Conservation (phyloP, 2,797 vertebrate species). For the Staurois parvus region DNA sequence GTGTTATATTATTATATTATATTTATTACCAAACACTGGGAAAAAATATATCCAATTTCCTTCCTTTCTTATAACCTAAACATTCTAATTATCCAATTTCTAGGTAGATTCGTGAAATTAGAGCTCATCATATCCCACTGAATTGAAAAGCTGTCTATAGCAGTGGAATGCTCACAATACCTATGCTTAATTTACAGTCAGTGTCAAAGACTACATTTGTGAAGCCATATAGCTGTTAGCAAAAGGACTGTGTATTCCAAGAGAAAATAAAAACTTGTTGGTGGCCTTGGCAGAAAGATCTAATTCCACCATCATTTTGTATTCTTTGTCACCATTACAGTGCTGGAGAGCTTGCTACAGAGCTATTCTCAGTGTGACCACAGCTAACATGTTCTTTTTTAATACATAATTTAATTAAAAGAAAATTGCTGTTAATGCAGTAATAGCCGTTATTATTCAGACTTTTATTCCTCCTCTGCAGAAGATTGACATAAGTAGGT, state of each 20-base stretch:
- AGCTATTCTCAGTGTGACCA: neutral
- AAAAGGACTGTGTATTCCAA: neutral
- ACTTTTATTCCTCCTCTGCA: neutral
- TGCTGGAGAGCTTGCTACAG: neutral
- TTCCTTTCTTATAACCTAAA: neutral
- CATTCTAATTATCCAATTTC: neutral
- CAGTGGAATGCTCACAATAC: neutral
- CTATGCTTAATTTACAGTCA: neutral
- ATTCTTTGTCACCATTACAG: slow-evolving; percentile 23
- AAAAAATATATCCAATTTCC: neutral
- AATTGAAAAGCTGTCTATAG: neutral
- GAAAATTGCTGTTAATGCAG: slow-evolving; percentile 23
- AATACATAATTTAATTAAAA: slow-evolving; percentile 25
- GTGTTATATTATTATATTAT: neutral
- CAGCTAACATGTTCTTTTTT: slow-evolving; percentile 3
- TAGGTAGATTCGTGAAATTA: neutral
- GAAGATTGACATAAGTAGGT: neutral
- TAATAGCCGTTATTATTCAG: slow-evolving; percentile 38
- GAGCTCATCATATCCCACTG: neutral
- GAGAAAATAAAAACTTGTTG: slow-evolving; percentile 13
- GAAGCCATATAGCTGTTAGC: neutral
- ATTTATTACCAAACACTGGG: neutral
- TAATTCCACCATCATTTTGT: slow-evolving; percentile 23
- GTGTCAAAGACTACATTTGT: slow-evolving; percentile 15
- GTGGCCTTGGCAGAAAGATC: slow-evolving; percentile 19